Percentiles rank a stretch among this genome's conserved stretches.
phyloP scores from a whole-genome alignment of 2,113 vertebrate species.

The Pholis gunnellus region DNA sequence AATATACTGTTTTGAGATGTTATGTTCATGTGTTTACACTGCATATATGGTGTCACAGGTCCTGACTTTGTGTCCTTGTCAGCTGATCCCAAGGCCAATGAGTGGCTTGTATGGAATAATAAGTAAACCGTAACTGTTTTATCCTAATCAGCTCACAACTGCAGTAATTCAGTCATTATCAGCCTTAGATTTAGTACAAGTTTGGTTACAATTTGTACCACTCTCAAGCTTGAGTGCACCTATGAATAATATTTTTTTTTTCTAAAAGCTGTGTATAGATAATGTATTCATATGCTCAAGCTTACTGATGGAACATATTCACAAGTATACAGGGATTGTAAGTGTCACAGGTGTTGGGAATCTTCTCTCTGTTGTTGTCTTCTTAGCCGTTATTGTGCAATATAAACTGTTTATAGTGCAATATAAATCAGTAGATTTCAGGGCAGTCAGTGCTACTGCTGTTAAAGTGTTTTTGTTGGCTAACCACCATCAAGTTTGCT shows the following conservation, averaged over 20 bases:
- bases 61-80: slow-evolving; percentile 23
- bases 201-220: slow-evolving; percentile 1
- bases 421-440: slow-evolving; percentile 74
- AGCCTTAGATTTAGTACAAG: slow-evolving; percentile 10
- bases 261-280: slow-evolving; percentile 13
- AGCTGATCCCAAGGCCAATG: slow-evolving; percentile 10
- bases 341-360: slow-evolving; percentile 61
- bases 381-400: slow-evolving; percentile 71
- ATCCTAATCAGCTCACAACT: slow-evolving; percentile 20
- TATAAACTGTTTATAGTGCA: slow-evolving; percentile 76
- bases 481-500: slow-evolving; percentile 52
- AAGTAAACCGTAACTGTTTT: slow-evolving; percentile 32
- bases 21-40: slow-evolving; percentile 1
- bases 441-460: slow-evolving; percentile 58
- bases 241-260: slow-evolving; percentile 4
- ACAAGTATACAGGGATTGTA: slow-evolving; percentile 36
- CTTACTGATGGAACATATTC: slow-evolving; percentile 33
- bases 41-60: background rate
- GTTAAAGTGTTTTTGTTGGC: slow-evolving; percentile 74
- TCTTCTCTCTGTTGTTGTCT: slow-evolving; percentile 69
- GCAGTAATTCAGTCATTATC: slow-evolving; percentile 18
- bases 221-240: background rate
- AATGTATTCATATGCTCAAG: slow-evolving; percentile 23
- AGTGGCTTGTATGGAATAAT: slow-evolving; percentile 44
- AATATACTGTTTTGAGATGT: background rate